phyloP scores from a whole-genome alignment of 2,888 invertebrate genomes.

The Euclidia mi region DNA sequence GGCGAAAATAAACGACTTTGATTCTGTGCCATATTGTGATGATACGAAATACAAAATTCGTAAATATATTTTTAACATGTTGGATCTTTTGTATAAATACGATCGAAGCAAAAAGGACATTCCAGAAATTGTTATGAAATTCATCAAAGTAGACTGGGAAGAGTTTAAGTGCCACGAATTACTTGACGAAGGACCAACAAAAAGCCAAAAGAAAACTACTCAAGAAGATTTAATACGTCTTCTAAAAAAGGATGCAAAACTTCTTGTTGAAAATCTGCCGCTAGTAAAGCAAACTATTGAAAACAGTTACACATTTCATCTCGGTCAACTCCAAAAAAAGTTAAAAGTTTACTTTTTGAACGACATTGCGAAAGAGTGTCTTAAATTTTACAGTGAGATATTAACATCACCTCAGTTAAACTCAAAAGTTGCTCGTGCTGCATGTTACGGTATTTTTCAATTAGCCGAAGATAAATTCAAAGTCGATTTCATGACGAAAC shows the following conservation, averaged over 20 bases:
- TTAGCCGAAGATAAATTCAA: slow-evolving; percentile 59
- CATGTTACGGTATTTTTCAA: slow-evolving; percentile 62
- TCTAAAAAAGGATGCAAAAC: slow-evolving; percentile 36
- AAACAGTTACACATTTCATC: slow-evolving; percentile 21
- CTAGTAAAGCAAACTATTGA: slow-evolving; percentile 18
- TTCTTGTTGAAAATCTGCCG: slow-evolving; percentile 30
- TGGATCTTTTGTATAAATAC: slow-evolving; percentile 53
- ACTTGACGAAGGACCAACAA: too few species aligned
- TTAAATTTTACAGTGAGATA: slow-evolving; percentile 56
- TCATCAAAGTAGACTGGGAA: slow-evolving; percentile 55
- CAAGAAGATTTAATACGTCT: slow-evolving; percentile 17
- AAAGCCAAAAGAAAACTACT: background rate
- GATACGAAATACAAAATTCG: slow-evolving; percentile 40
- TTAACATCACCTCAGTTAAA: slow-evolving; percentile 26
- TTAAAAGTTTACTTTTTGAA: slow-evolving; percentile 69
- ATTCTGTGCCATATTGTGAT: slow-evolving; percentile 42
- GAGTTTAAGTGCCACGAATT: slow-evolving; percentile 30
- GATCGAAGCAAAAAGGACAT: slow-evolving; percentile 60
- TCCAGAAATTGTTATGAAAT: slow-evolving; percentile 62
- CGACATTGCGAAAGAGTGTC: slow-evolving; percentile 63
- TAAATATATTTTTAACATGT: slow-evolving; percentile 41
- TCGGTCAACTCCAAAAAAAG: slow-evolving; percentile 63
- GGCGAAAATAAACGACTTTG: slow-evolving; percentile 50
- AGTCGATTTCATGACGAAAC: slow-evolving; percentile 59
- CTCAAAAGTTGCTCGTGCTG: slow-evolving; percentile 20